Evolutionary conservation across 2,888 invertebrate genomes (phyloP).

Genomic region (Leptodirus hochenwartii): DNA sequence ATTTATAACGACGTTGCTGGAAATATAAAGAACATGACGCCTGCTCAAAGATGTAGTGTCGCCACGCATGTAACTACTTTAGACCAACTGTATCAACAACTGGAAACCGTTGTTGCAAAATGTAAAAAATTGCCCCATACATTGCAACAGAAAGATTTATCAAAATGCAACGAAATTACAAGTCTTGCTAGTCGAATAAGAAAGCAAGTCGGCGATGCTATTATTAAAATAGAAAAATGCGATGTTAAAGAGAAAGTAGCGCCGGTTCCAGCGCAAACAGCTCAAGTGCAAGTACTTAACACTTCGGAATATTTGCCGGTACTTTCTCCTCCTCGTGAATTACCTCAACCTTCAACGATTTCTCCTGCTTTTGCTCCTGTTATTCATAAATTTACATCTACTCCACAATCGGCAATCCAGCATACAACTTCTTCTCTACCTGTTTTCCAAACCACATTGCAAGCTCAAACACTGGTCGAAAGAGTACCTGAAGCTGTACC

Average conservation of each 20-base stretch:
- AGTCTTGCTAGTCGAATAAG: too few relatives aligned
- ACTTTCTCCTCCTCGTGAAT: too few relatives aligned
- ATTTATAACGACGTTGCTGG: slow-evolving; percentile 35
- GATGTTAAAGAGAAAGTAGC: too few relatives aligned
- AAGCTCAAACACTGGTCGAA: slow-evolving; percentile 2
- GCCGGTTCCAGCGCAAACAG: too few relatives aligned
- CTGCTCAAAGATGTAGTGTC: slow-evolving; percentile 9
- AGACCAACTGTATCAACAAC: slow-evolving; percentile 27
- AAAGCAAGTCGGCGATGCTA: too few relatives aligned
- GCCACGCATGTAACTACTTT: slow-evolving; percentile 13
- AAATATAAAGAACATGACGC: slow-evolving; percentile 21
- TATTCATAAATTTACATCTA: too few relatives aligned
- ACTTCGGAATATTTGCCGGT: too few relatives aligned
- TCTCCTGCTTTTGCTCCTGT: too few relatives aligned
- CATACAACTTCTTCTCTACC: background rate
- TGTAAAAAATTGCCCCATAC: slow-evolving; percentile 26
- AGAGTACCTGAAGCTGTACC: background rate
- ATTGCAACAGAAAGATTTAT: slow-evolving; percentile 32
- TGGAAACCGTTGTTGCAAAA: slow-evolving; percentile 29
- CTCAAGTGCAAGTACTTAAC: too few relatives aligned
- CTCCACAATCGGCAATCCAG: background rate
- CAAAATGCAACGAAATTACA: slow-evolving; percentile 22
- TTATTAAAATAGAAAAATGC: too few relatives aligned
- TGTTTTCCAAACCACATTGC: slow-evolving; percentile 1
- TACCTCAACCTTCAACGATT: too few relatives aligned